phyloP scores from a whole-genome alignment of 2,113 vertebrate species.

The Cynoglossus semilaevis region DNA sequence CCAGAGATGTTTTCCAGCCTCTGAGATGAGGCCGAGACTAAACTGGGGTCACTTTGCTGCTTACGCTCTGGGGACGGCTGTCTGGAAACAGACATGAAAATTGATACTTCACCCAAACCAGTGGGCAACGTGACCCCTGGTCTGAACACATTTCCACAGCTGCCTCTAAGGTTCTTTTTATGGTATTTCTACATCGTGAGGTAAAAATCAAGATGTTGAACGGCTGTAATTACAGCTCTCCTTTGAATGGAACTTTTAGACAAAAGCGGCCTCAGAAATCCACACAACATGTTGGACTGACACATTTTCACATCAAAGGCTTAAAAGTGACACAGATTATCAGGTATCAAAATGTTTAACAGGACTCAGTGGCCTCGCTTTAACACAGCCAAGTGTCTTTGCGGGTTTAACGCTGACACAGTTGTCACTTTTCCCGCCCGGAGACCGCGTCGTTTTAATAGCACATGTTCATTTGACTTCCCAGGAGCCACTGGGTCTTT shows the following conservation, averaged over 20 bases:
- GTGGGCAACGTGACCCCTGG: constrained; percentile 37
- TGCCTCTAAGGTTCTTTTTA: constrained; percentile 41
- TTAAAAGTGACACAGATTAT: not conserved
- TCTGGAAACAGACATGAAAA: constrained; percentile 45
- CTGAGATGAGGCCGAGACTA: constrained; percentile 28
- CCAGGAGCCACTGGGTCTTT: not conserved
- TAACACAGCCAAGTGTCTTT: not conserved
- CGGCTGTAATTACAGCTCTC: not conserved
- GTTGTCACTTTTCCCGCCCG: not conserved
- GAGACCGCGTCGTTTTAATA: not conserved
- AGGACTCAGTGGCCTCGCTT: not conserved
- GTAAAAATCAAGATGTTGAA: not conserved
- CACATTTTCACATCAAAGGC: too few species aligned
- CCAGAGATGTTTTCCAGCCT: constrained; percentile 39
- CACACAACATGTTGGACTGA: too few species aligned
- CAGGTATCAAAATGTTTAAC: not conserved
- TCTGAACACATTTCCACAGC: constrained; percentile 44
- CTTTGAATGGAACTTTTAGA: not conserved
- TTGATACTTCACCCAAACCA: constrained; percentile 44
- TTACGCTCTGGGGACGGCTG: constrained; percentile 29
- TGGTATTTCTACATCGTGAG: constrained; percentile 26
- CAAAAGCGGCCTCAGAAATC: too few species aligned
- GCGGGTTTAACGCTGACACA: not conserved
- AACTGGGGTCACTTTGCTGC: constrained; percentile 38
- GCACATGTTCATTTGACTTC: not conserved